Evolutionary conservation across 2,888 invertebrate genomes (phyloP).

Genomic region (Hyposoter didymator): DNA sequence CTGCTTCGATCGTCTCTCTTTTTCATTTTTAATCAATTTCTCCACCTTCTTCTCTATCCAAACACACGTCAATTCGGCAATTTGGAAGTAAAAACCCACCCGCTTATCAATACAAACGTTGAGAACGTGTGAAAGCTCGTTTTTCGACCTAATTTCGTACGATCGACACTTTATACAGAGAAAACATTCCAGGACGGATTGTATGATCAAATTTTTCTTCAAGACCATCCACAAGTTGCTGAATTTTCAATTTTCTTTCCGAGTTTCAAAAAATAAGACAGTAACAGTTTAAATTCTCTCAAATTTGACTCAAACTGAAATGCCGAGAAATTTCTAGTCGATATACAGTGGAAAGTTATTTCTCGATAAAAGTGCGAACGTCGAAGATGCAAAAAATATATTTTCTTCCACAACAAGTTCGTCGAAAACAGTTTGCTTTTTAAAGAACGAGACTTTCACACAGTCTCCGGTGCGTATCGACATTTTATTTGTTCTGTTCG

Average conservation of each 20-base stretch:
- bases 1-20: slow-evolving; percentile 70
- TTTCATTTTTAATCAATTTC: slow-evolving; percentile 36
- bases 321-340: neutral
- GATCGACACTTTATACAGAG: neutral
- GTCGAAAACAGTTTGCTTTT: neutral
- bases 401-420: neutral
- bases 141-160: neutral
- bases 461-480: slow-evolving; percentile 1
- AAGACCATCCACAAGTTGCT: neutral
- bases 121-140: slow-evolving; percentile 10
- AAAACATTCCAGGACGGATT: neutral
- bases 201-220: neutral
- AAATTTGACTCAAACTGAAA: neutral
- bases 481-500: slow-evolving; percentile 16
- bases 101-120: slow-evolving; percentile 9
- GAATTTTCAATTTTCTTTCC: neutral
- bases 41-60: slow-evolving; percentile 33
- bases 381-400: neutral
- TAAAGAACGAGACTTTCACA: slow-evolving; percentile 30
- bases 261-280: neutral
- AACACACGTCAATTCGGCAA: slow-evolving; percentile 40
- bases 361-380: neutral
- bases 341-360: neutral
- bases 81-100: slow-evolving; percentile 21
- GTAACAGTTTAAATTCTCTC: neutral